phyloP scores from a whole-genome alignment of 2,888 invertebrate genomes.

The Amblyjoppa proteus region DNA sequence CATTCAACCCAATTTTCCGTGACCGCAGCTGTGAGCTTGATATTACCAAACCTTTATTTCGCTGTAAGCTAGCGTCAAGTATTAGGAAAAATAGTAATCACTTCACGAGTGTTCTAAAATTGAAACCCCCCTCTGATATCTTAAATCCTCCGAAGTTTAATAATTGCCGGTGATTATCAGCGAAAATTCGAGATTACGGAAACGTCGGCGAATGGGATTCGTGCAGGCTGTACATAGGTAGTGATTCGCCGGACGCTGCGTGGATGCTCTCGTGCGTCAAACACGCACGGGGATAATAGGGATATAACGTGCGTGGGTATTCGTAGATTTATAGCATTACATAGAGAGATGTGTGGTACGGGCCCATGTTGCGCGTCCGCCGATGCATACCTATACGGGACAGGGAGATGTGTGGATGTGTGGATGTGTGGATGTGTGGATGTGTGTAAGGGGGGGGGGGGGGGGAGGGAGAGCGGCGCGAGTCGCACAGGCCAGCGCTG shows the following conservation, averaged over 20 bases:
- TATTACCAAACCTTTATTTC: no score
- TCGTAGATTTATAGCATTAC: constrained; percentile 49
- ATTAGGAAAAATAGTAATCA: no score
- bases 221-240: neutral
- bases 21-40: no score
- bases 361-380: constrained; percentile 13
- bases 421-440: neutral
- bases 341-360: constrained; percentile 9
- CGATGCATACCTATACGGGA: neutral
- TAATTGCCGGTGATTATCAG: neutral
- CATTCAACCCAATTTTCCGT: no score
- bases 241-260: constrained; percentile 13
- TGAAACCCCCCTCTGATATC: no score
- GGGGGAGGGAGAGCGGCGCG: constrained; percentile 5
- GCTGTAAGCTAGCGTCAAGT: no score
- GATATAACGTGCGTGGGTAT: constrained; percentile 50
- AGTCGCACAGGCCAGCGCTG: constrained; percentile 2
- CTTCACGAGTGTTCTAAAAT: no score
- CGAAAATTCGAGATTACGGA: neutral
- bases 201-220: neutral
- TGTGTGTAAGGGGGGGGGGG: no score
- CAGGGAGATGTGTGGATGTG: constrained; percentile 26
- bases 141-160: no score
- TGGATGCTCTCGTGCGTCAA: constrained; percentile 23
- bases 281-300: constrained; percentile 53